Base-by-base conservation (phyloP, 2,113 vertebrate genomes). In the Ramphastos sulfuratus region DNA sequence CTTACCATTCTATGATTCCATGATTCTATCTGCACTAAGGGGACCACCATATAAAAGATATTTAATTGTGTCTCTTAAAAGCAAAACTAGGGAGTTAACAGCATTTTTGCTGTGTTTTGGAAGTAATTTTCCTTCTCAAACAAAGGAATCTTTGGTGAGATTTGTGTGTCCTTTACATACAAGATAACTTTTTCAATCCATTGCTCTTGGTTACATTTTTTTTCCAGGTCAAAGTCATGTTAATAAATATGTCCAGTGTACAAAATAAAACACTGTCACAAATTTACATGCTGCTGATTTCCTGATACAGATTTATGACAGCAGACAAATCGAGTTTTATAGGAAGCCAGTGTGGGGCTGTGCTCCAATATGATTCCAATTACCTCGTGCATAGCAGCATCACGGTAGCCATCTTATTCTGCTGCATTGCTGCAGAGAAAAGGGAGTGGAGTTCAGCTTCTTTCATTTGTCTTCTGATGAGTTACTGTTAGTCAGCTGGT, bases 171-270 rank as follows among this genome's bases (percentile, higher is more conserved):
- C 18, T 30, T 82, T 91, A 76, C 27, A 27, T 65, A 74, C 2
- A 77, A 7, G 7, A 67, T 39, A 19, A 37, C 8, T 80, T 94
- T 82, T 89, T 73, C 8, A 66, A 73, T 77, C 33, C 2, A 1
- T 77, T 94, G 4, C 3, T 74, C 56, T 74, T 77, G 33, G 48
- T 30, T 89, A 46, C 17, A 66, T 82, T 85, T 90, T 82, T 85
- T 90, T 88, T 94, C 56, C 78, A 77, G 59, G 58, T 85, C 64
- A 78, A 89, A 95, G 39, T 74, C 37, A 80, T 64, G 91, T 82
- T 82, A 90, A 89, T 63, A 37, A 89, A 94, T 85, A 78, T 19
- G 28, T 39, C 84, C 52, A 19, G 12, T 39, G 48, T 82, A 82
- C 30, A 89, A 89, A 90, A 87, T n/a, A 93, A 87, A 82, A 58